Evolutionary conservation across 2,797 vertebrate genomes (phyloP).

Genomic region (Pseudochromis fuscus): DNA sequence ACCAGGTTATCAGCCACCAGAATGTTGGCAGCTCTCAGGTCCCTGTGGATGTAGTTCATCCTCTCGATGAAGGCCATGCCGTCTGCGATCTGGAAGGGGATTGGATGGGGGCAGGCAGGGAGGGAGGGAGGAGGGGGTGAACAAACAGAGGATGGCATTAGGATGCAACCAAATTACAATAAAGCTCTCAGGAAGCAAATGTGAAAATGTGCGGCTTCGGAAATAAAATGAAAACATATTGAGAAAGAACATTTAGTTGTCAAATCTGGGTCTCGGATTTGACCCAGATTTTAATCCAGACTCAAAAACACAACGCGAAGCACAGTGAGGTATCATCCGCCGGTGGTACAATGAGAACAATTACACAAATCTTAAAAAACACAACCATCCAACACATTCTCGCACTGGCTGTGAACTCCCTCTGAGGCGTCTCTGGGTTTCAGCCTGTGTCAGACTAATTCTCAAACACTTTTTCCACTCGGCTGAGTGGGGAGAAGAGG

Average conservation of each 20-base stretch:
- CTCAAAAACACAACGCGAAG: background rate
- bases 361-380: slow-evolving; percentile 31
- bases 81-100: slow-evolving; percentile 89
- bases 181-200: background rate
- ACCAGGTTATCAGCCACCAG: slow-evolving; percentile 97
- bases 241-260: background rate
- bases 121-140: background rate
- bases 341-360: slow-evolving; percentile 17
- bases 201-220: background rate
- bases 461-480: slow-evolving; percentile 58
- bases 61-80: slow-evolving; percentile 99
- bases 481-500: slow-evolving; percentile 16
- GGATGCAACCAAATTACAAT: background rate
- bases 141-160: background rate
- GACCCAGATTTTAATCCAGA: slow-evolving; percentile 5
- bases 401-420: slow-evolving; percentile 29
- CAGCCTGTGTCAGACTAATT: slow-evolving; percentile 16
- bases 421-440: slow-evolving; percentile 33
- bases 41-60: slow-evolving; percentile 99
- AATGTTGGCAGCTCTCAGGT: slow-evolving; percentile 98
- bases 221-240: background rate
- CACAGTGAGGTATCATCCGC: background rate
- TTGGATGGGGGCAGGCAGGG: slow-evolving; percentile 2
- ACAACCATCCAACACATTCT: slow-evolving; percentile 17
- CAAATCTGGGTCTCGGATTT: background rate